Evolutionary conservation across 1,140 invertebrate species (phyloP).

Genomic region (Trichomalopsis sarcophagae): DNA sequence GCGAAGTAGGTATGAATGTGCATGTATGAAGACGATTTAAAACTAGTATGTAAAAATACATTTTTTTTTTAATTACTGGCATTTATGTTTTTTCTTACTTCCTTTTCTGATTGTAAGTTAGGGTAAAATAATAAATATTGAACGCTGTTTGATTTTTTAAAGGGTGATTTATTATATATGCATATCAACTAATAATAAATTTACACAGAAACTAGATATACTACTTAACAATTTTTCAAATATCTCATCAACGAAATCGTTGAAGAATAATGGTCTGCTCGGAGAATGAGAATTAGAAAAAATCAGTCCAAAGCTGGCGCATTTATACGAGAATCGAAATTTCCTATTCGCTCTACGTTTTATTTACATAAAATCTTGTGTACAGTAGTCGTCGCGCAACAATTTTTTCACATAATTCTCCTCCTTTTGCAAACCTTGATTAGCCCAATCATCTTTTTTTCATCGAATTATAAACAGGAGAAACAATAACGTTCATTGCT

Average conservation of each 20-base stretch:
- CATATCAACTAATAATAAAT: conserved; percentile 60
- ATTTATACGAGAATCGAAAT: conserved; percentile 57
- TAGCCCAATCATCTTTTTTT: conserved; percentile 35
- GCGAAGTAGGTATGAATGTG: conserved; percentile 17
- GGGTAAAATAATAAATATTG: conserved; percentile 34
- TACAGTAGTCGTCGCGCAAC: conserved; percentile 52
- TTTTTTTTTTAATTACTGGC: background rate
- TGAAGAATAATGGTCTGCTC: conserved; percentile 42
- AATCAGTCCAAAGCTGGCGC: conserved; percentile 61
- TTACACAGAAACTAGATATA: conserved; percentile 66
- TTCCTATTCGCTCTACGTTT: conserved; percentile 60
- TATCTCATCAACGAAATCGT: conserved; percentile 51
- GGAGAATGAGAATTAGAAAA: conserved; percentile 61
- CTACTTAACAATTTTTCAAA: conserved; percentile 65
- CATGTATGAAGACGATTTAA: conserved; percentile 29
- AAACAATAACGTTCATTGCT: conserved; percentile 50
- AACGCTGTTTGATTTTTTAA: conserved; percentile 50
- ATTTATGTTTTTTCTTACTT: background rate
- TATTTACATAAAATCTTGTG: conserved; percentile 68
- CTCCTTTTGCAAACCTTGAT: conserved; percentile 43
- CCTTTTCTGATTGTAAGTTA: background rate
- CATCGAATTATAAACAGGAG: conserved; percentile 48
- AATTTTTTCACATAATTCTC: conserved; percentile 46
- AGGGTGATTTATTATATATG: conserved; percentile 66
- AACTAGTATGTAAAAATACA: conserved; percentile 36